Evolutionary conservation across 2,113 vertebrate species (phyloP).

Genomic region (Ploceus nigricollis): DNA sequence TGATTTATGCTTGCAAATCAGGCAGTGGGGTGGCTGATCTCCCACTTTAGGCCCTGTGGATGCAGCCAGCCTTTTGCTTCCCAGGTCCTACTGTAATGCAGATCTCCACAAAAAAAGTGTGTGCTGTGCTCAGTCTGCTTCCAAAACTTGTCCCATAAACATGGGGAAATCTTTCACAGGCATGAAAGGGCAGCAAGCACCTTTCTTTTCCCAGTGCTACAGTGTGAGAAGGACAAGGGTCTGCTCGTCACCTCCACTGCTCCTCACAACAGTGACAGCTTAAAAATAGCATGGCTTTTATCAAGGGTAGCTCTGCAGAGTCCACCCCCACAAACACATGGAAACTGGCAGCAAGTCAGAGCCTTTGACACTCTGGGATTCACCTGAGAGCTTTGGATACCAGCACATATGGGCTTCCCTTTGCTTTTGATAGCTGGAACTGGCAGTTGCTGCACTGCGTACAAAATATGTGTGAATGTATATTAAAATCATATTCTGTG

Average conservation of each 20-base stretch:
- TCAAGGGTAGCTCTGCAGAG: not conserved
- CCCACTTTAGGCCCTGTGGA: not conserved
- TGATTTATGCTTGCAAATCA: constrained; percentile 2
- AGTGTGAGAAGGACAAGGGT: not conserved
- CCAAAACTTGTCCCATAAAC: not conserved
- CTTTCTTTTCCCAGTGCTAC: not conserved
- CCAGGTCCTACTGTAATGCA: not conserved
- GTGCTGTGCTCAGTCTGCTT: not conserved
- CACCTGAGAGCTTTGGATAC: constrained; percentile 4
- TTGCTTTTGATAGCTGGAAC: not conserved
- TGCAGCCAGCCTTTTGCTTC: not conserved
- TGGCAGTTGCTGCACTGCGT: not conserved
- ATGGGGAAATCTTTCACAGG: not conserved
- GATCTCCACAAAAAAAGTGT: not conserved
- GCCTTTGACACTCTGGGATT: not conserved
- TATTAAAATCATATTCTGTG: not conserved
- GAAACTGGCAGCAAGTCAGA: not conserved
- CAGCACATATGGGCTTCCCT: not conserved
- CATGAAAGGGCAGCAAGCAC: not conserved
- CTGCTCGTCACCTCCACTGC: not conserved
- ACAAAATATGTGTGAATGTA: not conserved
- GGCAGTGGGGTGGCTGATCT: not conserved
- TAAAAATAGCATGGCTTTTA: not conserved
- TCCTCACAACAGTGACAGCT: not conserved
- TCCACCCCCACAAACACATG: not conserved